These are phyloP conservation scores for Leucopternis melanops DNA, from an alignment of 2,113 vertebrate genomes.

Conservation along the genomic window DNA sequence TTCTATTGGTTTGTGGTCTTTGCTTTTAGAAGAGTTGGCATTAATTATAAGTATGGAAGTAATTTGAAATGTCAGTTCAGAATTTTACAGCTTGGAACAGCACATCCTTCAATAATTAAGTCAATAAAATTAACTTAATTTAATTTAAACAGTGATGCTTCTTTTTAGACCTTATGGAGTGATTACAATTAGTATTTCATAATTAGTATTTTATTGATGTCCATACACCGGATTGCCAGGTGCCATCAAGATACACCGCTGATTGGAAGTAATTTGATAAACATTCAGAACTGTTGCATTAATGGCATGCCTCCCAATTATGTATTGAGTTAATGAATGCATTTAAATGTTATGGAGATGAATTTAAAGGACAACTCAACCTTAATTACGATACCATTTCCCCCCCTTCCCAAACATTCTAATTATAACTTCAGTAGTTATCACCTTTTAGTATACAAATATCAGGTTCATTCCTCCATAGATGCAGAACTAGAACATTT, in stretches of 20 bases:
- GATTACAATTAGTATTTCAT: constrained; percentile 72
- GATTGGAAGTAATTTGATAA: constrained; percentile 71
- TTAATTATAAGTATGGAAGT: constrained; percentile 60
- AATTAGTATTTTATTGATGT: constrained; percentile 74
- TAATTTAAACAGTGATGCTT: constrained; percentile 64
- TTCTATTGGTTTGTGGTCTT: constrained; percentile 45
- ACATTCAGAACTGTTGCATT: constrained; percentile 66
- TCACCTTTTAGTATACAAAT: constrained; percentile 35
- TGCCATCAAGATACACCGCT: constrained; percentile 46
- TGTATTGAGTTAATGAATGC: constrained; percentile 67
- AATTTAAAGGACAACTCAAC: constrained; percentile 69
- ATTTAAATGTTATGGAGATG: constrained; percentile 61
- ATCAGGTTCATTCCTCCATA: neutral
- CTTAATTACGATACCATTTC: constrained; percentile 62
- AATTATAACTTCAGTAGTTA: constrained; percentile 61
- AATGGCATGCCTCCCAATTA: constrained; percentile 68
- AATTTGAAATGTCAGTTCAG: constrained; percentile 68
- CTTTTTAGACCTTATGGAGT: constrained; percentile 57
- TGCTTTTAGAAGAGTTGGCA: constrained; percentile 52
- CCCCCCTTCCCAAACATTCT: constrained; percentile 10
- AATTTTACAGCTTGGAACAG: constrained; percentile 62
- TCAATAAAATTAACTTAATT: constrained; percentile 74
- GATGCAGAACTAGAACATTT: constrained; percentile 3
- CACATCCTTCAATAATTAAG: constrained; percentile 71
- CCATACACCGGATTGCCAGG: constrained; percentile 33